A percentile compares a stretch with the other conserved stretches of the same genome.
Evolutionary conservation across 2,888 invertebrate species (phyloP).

Genomic region (Trichopoda pennipes): DNA sequence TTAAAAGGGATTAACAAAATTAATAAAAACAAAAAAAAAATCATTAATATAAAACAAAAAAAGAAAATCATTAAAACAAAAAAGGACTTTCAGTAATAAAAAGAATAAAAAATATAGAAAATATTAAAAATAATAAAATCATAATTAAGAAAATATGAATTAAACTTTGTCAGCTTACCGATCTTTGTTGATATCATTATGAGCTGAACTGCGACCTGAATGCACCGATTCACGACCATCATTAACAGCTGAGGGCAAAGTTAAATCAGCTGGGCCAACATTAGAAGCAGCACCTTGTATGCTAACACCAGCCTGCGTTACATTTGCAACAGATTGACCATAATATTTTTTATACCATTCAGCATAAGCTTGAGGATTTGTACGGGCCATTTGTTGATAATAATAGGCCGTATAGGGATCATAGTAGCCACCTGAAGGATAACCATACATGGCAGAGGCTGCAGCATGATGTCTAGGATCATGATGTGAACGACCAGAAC

Average conservation of each 20-base stretch:
- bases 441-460: slow-evolving; percentile 71
- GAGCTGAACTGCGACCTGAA: slow-evolving; percentile 90
- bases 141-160: slow-evolving; percentile 21
- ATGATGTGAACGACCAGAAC: slow-evolving; percentile 67
- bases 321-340: slow-evolving; percentile 71
- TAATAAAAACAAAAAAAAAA: slow-evolving; percentile 6
- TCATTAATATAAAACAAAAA: slow-evolving; percentile 7
- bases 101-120: neutral
- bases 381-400: slow-evolving; percentile 88
- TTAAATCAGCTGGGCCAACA: slow-evolving; percentile 66
- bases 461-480: slow-evolving; percentile 73
- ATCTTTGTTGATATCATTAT: slow-evolving; percentile 84
- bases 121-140: too few relatives aligned
- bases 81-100: slow-evolving; percentile 3
- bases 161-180: slow-evolving; percentile 81
- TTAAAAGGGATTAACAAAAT: slow-evolving; percentile 26
- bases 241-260: slow-evolving; percentile 58
- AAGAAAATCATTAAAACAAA: neutral
- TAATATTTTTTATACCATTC: slow-evolving; percentile 89
- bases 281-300: slow-evolving; percentile 68
- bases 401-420: slow-evolving; percentile 86
- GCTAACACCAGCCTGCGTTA: slow-evolving; percentile 31
- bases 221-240: slow-evolving; percentile 90
- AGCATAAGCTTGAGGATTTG: slow-evolving; percentile 90
- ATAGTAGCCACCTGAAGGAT: slow-evolving; percentile 75